Base-by-base conservation (phyloP, 1,140 invertebrate species). In the Cotesia glomerata region DNA sequence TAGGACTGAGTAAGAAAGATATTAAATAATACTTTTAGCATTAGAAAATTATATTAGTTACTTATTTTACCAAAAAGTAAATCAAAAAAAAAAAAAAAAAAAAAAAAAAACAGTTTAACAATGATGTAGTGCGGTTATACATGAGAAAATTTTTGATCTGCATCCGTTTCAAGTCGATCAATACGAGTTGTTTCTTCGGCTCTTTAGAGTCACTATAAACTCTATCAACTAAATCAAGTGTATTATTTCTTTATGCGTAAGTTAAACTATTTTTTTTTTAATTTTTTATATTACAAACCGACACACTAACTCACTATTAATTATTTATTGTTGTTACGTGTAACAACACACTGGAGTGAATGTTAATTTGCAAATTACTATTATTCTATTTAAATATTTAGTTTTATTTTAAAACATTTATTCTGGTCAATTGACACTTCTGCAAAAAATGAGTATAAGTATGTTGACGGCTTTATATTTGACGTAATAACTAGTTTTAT, bases 151-250 rank as follows among this genome's bases (percentile, higher is more conserved):
- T 73, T 73, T 68, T 52, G 16, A 69, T 73, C 35, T 39, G 65
- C 66, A 67, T 73, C 56, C 54, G 71, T 54, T 56, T 26, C 34
- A 63, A 69, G 66, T 69, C 72, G 72, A 73, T 73, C 72, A 73
- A 73, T 73, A 73, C 72, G 59, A 59, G 39, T 9, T 45, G 32
- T 59, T 64, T 73, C 45, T 45, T 45, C 39, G 7, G 39, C 67
- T 68, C 34, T 32, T 58, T 26, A 5, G 18, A 16, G 39, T 45
- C 39, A n/a, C 26, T 54, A 36, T 5, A 52, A n/a, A 49, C 39
- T 36, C 26, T 61, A 45, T n/a, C 62, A 51, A 35, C 52, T 49
- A 62, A 16, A 62, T 32, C 58, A 16, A 66, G 52, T 61, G 35
- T 64, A 64, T 71, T 71, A 51, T 54, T 63, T 71, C 16, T 67